Base-by-base conservation (phyloP, 1,140 invertebrate genomes). In the Asbolus verrucosus region DNA sequence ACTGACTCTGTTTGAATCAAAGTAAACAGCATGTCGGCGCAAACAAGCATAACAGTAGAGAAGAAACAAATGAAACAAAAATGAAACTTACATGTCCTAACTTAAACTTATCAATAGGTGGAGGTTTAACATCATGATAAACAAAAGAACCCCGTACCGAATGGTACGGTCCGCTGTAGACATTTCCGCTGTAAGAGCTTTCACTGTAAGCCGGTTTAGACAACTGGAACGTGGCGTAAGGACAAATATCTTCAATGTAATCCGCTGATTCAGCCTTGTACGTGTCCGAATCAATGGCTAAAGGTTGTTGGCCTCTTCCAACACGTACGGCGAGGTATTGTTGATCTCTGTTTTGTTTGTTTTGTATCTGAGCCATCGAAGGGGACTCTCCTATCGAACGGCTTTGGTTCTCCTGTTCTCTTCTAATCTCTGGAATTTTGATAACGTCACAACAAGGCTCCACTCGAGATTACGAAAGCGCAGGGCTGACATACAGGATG, bases 241-340 rank as follows among this genome's bases (percentile, higher is more conserved):
- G 93, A 80, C 93, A 95, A 69, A 94, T 93, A 81, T 95, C 94
- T 84, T 95, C 93, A 71, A 93, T 93, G 81, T 94, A 94, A 79
- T 94, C 93, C 14, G 79, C 76, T 0, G 79, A 80, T 65, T 80
- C 81, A 1, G 77, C 71, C 66, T 81, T 80, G 73, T 80, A 80
- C 6, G 76, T 74, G 54, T 79, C 77, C 19, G 76, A 65, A 27
- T 80, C 77, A 6, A 77, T 85, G 81, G 50, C 86, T 81, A 69
- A 19, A 9, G 77, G 77, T 43, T 80, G 79, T 30, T 71, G 79
- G 2, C 78, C 77, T 8, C 80, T 71, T 14, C 77, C 79, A 0
- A 77, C 77, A 4, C 88, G 81, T 24, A 88, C 85, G 1, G 87
- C 89, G 59, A 89, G 76, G 80, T 92, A 91, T 77, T 91, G 90